Evolutionary conservation across 1,140 invertebrate genomes (phyloP), one percentile per base, ranked within the genome.

Genomic region (Heliconius himera): DNA sequence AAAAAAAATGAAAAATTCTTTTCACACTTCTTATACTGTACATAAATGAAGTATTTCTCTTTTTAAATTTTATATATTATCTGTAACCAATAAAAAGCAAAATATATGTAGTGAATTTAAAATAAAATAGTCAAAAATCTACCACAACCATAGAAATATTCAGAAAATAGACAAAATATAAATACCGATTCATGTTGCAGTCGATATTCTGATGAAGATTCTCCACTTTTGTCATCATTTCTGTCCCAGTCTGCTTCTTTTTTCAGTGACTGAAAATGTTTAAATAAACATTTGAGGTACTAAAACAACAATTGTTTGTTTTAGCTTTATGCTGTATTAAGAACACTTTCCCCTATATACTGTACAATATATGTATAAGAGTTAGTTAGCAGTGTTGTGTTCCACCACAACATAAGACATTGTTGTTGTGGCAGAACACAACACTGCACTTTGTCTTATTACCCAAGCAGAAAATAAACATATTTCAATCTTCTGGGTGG

Each of bases 191-290:
- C 97, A 93, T 97, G 97, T 81, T 91, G 91, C 84, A 97, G 96
- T 94, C 97, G 95, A 90, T 97, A 98, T 84, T 97, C 97, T 80
- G 97, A 96, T 94, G 97, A 96, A 94, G 97, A 96, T 94, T 97
- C 97, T 87, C 96, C 97, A 85, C 95, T 95, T 88, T 97, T 97
- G 79, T 97, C 97, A 86, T 98, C 97, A 83, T 96, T 96, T 87
- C 96, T 95, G 91, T 97, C 96, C 97, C 97, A 98, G 89, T 98
- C 97, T 84, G 97, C 96, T 96, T 98, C 97, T 95, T 98, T 98
- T 91, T 98, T 98, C 86, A 98, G 94, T 66, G 97, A 98, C 97
- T 98, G 96, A 70, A 96, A 95, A 70, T 80, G 76, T 75, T 66
- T 54, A 56, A 84, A 72, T 49, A 74, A 36, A 29, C 1, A 60